Evolutionary conservation across 2,888 invertebrate genomes (phyloP), one percentile per base, ranked within the genome.

Genomic region (Cerastis leucographa): DNA sequence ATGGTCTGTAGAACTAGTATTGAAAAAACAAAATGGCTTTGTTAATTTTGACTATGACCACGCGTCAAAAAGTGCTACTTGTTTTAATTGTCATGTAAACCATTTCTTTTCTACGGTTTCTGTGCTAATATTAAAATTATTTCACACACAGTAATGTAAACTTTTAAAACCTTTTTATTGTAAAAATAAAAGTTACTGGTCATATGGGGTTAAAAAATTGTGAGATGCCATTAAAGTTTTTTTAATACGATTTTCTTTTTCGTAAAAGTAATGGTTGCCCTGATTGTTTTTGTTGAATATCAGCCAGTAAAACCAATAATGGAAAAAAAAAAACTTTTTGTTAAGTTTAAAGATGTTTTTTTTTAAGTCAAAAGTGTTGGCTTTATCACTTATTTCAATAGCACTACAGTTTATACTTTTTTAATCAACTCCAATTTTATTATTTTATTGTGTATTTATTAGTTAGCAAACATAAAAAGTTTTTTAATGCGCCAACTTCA

Each of bases 301-400:
- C 40, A 54, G 40, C 62, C 40, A 54, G 71, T 79, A 42, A 3
- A n/a, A n/a, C 17, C 11, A 7, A 22, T 40, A 71, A 19, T 61
- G 0, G 0, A 35, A 1, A 35, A 25, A 62, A 25, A 11, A 6
- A 70, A 51, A 35, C 22, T 51, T 54, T 59, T 70, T 46, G 1
- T 66, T 35, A 2, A 35, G 9, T 46, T 6, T 1, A 22, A n/a
- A n/a, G 1, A 14, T 2, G 14, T 0, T 19, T 56, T 71, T 71
- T 54, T 11, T n/a, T 17, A 4, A 66, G 17, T 35, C 22, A 22
- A 12, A 54, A 54, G 8, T 17, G 29, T 19, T 17, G 8, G 8
- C 17, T 17, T 29, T 1, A 17, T 29, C 8, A 59, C 29, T 29
- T 29, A 54, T 25, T 56, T 56, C 6, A 25, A 56, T 1, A 29